A percentile compares a stretch with the other conserved stretches of the same genome.
phyloP scores from a whole-genome alignment of 1,140 invertebrate genomes.

The Nymphalis io region DNA sequence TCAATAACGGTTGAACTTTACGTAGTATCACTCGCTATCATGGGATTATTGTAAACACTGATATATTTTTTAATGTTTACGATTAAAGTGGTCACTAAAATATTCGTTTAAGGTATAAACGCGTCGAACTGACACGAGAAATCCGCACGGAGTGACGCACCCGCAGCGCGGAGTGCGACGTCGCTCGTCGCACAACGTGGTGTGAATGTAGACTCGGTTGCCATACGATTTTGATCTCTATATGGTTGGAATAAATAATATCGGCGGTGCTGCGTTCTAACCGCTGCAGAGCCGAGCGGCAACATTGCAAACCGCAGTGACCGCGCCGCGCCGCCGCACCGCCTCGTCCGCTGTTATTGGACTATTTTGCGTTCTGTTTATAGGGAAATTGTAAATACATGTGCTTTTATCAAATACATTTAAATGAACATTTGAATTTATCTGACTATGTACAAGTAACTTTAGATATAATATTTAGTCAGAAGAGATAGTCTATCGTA shows the following conservation, averaged over 20 bases:
- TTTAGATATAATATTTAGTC: not conserved
- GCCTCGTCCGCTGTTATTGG: not conserved
- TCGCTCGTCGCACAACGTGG: slow-evolving; percentile 1
- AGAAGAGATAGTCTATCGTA: not conserved
- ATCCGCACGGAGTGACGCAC: slow-evolving; percentile 46
- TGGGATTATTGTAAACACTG: slow-evolving; percentile 1
- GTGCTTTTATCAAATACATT: slow-evolving; percentile 6
- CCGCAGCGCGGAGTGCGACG: slow-evolving; percentile 33
- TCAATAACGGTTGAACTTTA: slow-evolving; percentile 6
- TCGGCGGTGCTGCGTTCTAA: not conserved
- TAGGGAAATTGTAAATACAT: slow-evolving; percentile 2
- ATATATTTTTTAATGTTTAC: slow-evolving; percentile 6
- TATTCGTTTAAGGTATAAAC: slow-evolving; percentile 1
- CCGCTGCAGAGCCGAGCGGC: slow-evolving; percentile 39
- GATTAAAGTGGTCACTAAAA: not conserved
- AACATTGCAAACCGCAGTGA: slow-evolving; percentile 45
- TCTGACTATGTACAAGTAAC: not conserved
- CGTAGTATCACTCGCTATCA: not conserved
- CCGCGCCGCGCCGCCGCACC: not conserved
- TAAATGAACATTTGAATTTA: not conserved
- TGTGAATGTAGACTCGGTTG: not conserved
- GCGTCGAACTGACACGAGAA: slow-evolving; percentile 36
- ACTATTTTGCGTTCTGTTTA: slow-evolving; percentile 2
- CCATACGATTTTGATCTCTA: slow-evolving; percentile 9
- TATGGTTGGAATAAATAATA: not conserved